Percentiles rank a stretch among this genome's conserved stretches.
These are phyloP conservation scores for Drosophila fungiperda DNA, from an alignment of 2,888 invertebrate genomes.

Conservation along the genomic window DNA sequence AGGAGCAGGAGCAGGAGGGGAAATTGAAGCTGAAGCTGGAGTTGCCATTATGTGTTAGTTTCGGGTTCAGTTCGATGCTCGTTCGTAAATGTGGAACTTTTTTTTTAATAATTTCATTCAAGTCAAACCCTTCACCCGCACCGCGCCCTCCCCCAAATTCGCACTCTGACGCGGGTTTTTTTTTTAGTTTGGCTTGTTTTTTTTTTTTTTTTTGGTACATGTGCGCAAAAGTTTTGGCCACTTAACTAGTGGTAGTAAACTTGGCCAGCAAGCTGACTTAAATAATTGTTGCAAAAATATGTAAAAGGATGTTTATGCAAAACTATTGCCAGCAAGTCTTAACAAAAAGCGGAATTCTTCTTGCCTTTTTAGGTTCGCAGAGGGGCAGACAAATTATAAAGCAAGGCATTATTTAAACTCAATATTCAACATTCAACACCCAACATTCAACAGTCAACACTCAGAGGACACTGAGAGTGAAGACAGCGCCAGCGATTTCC, in stretches of 20 bases:
- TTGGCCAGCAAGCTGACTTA: conserved; percentile 21
- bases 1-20: neutral
- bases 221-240: conserved; percentile 25
- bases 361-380: neutral
- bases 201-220: neutral
- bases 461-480: conserved; percentile 12
- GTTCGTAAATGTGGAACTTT: conserved; percentile 51
- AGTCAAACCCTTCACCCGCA: conserved; percentile 12
- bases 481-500: conserved; percentile 23
- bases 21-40: conserved; percentile 1
- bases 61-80: conserved; percentile 39
- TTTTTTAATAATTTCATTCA: conserved; percentile 53
- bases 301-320: conserved; percentile 14
- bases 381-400: conserved; percentile 17
- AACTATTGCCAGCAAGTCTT: conserved; percentile 21
- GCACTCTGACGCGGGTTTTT: conserved; percentile 2
- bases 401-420: conserved; percentile 27
- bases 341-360: neutral
- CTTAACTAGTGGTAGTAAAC: conserved; percentile 16
- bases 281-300: conserved; percentile 36
- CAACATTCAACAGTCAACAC: conserved; percentile 1
- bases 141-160: neutral
- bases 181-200: neutral
- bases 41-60: neutral
- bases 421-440: conserved; percentile 6